A percentile compares a stretch with the other conserved stretches of the same genome.
Evolutionary conservation across 1,140 invertebrate species (phyloP).

Genomic region (Diplogasteroides magnus): DNA sequence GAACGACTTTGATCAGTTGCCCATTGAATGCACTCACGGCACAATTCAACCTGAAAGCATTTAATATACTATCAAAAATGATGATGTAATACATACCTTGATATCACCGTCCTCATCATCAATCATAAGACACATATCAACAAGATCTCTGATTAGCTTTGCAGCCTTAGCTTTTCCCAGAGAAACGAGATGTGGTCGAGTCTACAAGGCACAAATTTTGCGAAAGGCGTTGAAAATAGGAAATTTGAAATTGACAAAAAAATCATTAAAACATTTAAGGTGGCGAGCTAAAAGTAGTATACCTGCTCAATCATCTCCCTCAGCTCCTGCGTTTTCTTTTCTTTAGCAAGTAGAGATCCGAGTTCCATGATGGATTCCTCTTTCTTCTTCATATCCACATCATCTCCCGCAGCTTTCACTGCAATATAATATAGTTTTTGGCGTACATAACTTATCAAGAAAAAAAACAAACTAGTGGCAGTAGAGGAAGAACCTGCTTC

Average conservation of each 20-base stretch:
- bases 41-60: conserved; percentile 60
- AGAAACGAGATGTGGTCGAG: conserved; percentile 79
- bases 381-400: conserved; percentile 43
- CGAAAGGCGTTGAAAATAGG: no score
- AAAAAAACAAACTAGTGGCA: no score
- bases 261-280: not conserved
- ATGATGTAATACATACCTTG: conserved; percentile 66
- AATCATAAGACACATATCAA: conserved; percentile 94
- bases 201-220: conserved; percentile 57
- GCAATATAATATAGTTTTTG: no score
- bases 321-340: conserved; percentile 40
- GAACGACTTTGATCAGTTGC: conserved; percentile 93
- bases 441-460: no score
- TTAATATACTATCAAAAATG: conserved; percentile 1
- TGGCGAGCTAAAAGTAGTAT: not conserved
- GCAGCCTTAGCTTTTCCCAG: conserved; percentile 98
- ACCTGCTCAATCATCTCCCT: conserved; percentile 36
- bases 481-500: no score
- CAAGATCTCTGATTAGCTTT: conserved; percentile 87
- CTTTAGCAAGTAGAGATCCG: conserved; percentile 36
- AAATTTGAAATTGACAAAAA: not conserved
- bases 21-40: conserved; percentile 97
- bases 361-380: conserved; percentile 46
- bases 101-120: conserved; percentile 60
- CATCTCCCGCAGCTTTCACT: conserved; percentile 34